phyloP scores from a whole-genome alignment of 2,797 vertebrate species.

The Macroramphosus scolopax region DNA sequence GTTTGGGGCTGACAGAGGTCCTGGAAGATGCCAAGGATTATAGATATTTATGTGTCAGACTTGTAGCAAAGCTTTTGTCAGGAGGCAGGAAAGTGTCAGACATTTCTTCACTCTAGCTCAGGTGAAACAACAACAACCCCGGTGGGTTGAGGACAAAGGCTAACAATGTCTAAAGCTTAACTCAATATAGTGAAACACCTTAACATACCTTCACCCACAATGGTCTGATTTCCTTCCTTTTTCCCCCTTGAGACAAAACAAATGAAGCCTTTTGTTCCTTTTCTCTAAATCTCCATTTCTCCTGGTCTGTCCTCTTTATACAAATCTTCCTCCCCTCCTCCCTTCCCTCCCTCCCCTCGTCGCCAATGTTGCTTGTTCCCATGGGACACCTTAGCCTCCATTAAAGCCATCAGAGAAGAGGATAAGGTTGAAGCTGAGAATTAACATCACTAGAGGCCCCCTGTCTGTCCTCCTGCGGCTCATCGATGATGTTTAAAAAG shows the following conservation, averaged over 20 bases:
- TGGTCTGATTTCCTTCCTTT: neutral
- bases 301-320: no score
- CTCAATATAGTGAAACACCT: no score
- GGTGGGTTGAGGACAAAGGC: neutral
- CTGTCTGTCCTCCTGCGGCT: slow-evolving; percentile 69
- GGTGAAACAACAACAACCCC: slow-evolving; percentile 3
- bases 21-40: slow-evolving; percentile 12
- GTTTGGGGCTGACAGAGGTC: no score
- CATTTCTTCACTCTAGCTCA: neutral
- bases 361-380: slow-evolving; percentile 60
- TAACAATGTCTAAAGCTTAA: no score
- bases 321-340: slow-evolving; percentile 28
- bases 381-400: slow-evolving; percentile 82
- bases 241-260: slow-evolving; percentile 4
- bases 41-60: slow-evolving; percentile 1
- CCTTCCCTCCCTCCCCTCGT: slow-evolving; percentile 18
- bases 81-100: neutral
- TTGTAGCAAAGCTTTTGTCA: slow-evolving; percentile 1
- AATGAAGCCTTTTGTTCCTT: slow-evolving; percentile 8
- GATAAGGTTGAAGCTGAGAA: slow-evolving; percentile 70
- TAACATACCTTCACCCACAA: slow-evolving; percentile 3
- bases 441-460: slow-evolving; percentile 68
- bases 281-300: slow-evolving; percentile 23
- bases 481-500: slow-evolving; percentile 85
- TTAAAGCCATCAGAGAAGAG: slow-evolving; percentile 81